Evolutionary conservation across 1,140 invertebrate species (phyloP).

Genomic region (Drosophila lacteicornis): DNA sequence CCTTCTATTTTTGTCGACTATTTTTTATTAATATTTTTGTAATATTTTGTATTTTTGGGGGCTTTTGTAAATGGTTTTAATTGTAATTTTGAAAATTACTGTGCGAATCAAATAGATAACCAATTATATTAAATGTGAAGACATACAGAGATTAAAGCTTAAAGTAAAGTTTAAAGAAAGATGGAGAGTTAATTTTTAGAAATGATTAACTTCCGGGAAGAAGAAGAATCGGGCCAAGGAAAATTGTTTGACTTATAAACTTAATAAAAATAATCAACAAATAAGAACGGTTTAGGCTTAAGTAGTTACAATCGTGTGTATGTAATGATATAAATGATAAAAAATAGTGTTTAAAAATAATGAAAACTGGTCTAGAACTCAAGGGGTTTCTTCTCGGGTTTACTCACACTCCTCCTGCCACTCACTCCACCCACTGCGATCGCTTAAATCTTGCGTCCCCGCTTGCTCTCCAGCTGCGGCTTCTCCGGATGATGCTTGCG

Average conservation of each 20-base stretch:
- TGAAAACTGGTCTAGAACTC: conserved; percentile 42
- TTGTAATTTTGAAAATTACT: conserved; percentile 74
- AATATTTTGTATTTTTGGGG: conserved; percentile 6
- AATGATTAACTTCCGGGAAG: conserved; percentile 8
- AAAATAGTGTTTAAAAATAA: conserved; percentile 28
- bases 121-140: conserved; percentile 56
- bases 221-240: not conserved
- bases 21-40: conserved; percentile 19
- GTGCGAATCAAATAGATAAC: conserved; percentile 5
- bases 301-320: conserved; percentile 23
- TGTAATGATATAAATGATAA: conserved; percentile 31
- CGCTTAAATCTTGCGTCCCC: conserved; percentile 76
- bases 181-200: conserved; percentile 1
- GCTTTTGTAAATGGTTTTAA: not conserved
- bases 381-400: conserved; percentile 9
- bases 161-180: conserved; percentile 20
- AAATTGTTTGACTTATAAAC: conserved; percentile 43
- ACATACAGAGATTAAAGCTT: conserved; percentile 66
- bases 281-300: conserved; percentile 55
- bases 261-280: conserved; percentile 81
- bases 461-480: conserved; percentile 81
- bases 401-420: conserved; percentile 41
- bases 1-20: conserved; percentile 26
- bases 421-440: not conserved
- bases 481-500: conserved; percentile 89